These are phyloP conservation scores for Caenorhabditis zanzibari DNA, from an alignment of 2,888 invertebrate species.

Conservation along the genomic window DNA sequence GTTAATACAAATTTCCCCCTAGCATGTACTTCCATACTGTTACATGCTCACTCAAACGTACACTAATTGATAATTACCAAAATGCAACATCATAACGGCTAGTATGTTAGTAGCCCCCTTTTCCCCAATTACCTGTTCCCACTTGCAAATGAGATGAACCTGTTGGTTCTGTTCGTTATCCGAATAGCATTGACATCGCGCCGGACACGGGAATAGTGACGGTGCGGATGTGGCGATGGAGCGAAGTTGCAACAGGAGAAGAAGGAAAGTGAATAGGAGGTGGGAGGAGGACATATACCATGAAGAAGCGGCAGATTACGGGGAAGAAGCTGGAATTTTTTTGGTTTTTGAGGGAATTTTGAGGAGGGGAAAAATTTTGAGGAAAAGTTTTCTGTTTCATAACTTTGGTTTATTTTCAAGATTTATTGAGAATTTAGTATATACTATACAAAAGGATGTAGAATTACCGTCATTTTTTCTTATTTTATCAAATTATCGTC, in stretches of 20 bases:
- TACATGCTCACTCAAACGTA: slow-evolving; percentile 22
- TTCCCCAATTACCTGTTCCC: slow-evolving; percentile 74
- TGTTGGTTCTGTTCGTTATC: slow-evolving; percentile 71
- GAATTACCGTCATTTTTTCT: no score
- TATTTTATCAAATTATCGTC: no score
- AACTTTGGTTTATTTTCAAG: no score
- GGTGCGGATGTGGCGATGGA: slow-evolving; percentile 20
- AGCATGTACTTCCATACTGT: slow-evolving; percentile 32
- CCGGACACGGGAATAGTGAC: slow-evolving; percentile 68
- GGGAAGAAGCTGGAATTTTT: slow-evolving; percentile 32
- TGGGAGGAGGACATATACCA: slow-evolving; percentile 53
- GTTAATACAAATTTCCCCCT: neutral
- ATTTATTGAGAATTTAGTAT: no score
- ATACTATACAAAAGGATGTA: no score
- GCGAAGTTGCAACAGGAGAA: slow-evolving; percentile 14
- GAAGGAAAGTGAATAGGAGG: slow-evolving; percentile 26
- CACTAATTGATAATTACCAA: slow-evolving; percentile 40
- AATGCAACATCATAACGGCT: neutral
- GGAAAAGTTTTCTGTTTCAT: no score
- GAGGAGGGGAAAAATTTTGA: no score
- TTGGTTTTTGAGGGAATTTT: no score
- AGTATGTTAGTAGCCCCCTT: neutral
- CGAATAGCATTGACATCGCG: slow-evolving; percentile 76
- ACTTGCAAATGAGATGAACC: slow-evolving; percentile 79
- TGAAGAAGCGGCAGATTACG: slow-evolving; percentile 12